Base-by-base conservation (phyloP, 2,888 invertebrate genomes). In the Hetaerina titia region DNA sequence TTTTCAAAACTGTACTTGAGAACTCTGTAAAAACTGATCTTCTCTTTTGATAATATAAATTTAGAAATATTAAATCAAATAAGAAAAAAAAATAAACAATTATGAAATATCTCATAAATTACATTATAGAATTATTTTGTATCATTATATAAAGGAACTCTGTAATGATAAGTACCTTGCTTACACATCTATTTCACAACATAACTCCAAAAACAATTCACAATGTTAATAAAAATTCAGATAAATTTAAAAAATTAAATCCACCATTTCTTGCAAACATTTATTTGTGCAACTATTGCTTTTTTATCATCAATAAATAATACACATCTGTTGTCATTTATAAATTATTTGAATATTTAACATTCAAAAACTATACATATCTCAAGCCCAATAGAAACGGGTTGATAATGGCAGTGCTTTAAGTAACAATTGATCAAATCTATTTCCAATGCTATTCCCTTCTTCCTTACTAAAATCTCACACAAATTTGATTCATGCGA, bases 401-500 rank as follows among this genome's bases (percentile, higher is more conserved):
- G 56, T 13, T 57, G 90, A 92, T 56, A 45, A 74, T 92, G 92
- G 92, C 92, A 92, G 92, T 92, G 92, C 56, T 74, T 92, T 0
- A 92, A 57, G 92, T 69, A 92, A 92, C 92, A 92, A 63, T 19
- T 69, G 56, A 81, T 31, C 11, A 81, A 81, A 11, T 31, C 5
- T 81, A 81, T 81, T 15, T 31, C 11, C 11, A 63, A 31, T 31
- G 11, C 81, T 31, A 31, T 9, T 31, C 19, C 19, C 31, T 63
- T 2, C 31, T 31, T 31, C 31, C 25, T 17, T 63, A 8, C 25
- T 25, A 25, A 19, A 63, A 90, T 45, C 19, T 90, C 45, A 60
- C n/a, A 25, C 90, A 90, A 63, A 60, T 90, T 63, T 17, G 9
- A 58, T 58, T 89, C 89, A 56, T 57, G 2, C 57, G 89, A 89